phyloP scores from a whole-genome alignment of 2,797 vertebrate species.

The Acanthurus tractus region DNA sequence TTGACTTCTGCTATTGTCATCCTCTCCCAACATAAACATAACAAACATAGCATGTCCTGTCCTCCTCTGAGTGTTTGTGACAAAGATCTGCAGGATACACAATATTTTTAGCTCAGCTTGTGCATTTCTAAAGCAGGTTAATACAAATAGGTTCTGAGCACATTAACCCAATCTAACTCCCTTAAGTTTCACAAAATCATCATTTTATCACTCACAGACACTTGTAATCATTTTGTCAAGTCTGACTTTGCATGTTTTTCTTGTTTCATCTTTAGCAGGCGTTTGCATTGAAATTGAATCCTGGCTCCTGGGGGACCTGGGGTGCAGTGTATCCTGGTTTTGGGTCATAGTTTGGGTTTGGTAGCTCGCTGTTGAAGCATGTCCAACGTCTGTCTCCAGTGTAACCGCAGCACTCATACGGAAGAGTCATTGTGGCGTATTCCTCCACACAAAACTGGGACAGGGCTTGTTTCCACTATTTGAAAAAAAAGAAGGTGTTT shows the following conservation, averaged over 20 bases:
- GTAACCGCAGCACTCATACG: conserved; percentile 66
- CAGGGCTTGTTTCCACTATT: conserved; percentile 79
- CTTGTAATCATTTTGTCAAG: neutral
- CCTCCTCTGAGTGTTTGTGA: neutral
- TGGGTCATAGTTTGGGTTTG: conserved; percentile 69
- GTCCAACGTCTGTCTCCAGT: conserved; percentile 40
- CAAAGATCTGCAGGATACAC: conserved; percentile 21
- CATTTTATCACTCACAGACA: neutral
- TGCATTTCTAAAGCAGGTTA: neutral
- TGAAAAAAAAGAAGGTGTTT: neutral
- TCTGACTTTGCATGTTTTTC: neutral
- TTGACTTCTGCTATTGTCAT: neutral
- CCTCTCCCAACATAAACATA: conserved; percentile 13
- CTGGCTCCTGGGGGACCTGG: neutral
- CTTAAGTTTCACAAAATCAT: neutral
- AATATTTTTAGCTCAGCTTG: neutral
- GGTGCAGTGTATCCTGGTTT: conserved; percentile 63
- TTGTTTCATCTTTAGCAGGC: conserved; percentile 48
- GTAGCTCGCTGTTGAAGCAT: conserved; percentile 71
- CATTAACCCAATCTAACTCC: neutral
- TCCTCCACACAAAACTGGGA: conserved; percentile 79
- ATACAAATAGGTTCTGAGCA: neutral
- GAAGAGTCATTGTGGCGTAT: conserved; percentile 55
- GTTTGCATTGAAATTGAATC: conserved; percentile 67
- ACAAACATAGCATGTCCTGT: neutral